phyloP scores from a whole-genome alignment of 2,888 invertebrate genomes.

The Lingula anatina region DNA sequence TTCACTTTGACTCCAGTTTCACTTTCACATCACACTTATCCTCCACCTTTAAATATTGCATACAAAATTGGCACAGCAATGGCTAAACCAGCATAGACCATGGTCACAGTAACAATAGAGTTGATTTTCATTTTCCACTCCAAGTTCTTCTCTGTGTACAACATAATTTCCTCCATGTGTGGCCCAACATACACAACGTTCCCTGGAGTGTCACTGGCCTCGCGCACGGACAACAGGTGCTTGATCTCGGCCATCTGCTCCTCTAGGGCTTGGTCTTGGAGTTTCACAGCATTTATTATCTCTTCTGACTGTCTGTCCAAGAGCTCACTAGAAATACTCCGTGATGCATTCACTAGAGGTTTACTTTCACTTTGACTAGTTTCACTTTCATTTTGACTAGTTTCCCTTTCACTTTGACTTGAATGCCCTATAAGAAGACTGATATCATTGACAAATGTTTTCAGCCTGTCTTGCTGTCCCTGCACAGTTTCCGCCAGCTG shows the following conservation, averaged over 20 bases:
- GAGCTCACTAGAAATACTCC: too few species aligned
- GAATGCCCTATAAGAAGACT: not conserved
- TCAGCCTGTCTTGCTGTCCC: slow-evolving; percentile 16
- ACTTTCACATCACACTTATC: not conserved
- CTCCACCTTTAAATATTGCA: slow-evolving; percentile 2
- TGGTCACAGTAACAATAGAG: slow-evolving; percentile 24
- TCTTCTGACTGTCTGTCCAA: too few species aligned
- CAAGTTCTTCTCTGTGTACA: slow-evolving; percentile 21
- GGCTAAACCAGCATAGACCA: slow-evolving; percentile 28
- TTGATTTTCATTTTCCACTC: slow-evolving; percentile 33
- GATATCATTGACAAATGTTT: slow-evolving; percentile 10
- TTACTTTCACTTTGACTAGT: too few species aligned
- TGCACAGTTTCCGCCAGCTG: slow-evolving; percentile 12
- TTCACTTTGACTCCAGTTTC: too few species aligned
- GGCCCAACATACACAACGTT: slow-evolving; percentile 23
- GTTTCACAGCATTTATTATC: slow-evolving; percentile 12
- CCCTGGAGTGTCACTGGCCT: slow-evolving; percentile 4
- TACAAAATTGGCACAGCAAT: slow-evolving; percentile 18
- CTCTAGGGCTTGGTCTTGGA: slow-evolving; percentile 16
- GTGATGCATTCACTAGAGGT: too few species aligned
- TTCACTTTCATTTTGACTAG: slow-evolving; percentile 7
- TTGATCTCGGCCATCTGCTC: slow-evolving; percentile 25
- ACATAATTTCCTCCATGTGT: slow-evolving; percentile 19
- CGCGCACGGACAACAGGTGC: slow-evolving; percentile 9
- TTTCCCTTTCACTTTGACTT: not conserved